phyloP scores from a whole-genome alignment of 2,888 invertebrate genomes.

The Cerceris rybyensis region DNA sequence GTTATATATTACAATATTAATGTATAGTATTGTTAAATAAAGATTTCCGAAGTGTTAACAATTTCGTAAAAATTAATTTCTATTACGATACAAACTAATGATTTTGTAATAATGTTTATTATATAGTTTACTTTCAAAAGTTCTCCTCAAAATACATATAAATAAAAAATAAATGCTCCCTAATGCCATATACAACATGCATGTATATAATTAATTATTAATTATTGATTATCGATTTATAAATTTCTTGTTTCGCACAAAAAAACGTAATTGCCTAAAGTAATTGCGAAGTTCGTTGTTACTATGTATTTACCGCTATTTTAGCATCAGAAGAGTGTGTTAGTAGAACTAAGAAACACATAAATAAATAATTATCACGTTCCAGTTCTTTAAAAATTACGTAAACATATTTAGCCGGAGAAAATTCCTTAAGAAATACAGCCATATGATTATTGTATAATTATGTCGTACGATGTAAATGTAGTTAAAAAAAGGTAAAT shows the following conservation, averaged over 20 bases:
- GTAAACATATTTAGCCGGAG: neutral
- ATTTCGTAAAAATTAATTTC: too few relatives aligned
- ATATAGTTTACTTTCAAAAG: slow-evolving; percentile 74
- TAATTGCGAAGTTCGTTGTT: slow-evolving; percentile 53
- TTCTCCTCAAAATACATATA: slow-evolving; percentile 75
- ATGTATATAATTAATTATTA: slow-evolving; percentile 54
- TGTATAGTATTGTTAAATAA: too few relatives aligned
- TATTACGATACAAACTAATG: too few relatives aligned
- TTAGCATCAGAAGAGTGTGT: slow-evolving; percentile 53
- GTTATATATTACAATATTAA: too few relatives aligned
- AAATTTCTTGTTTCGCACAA: slow-evolving; percentile 34
- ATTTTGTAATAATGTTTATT: slow-evolving; percentile 22
- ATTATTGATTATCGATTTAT: slow-evolving; percentile 28
- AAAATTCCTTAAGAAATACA: slow-evolving; percentile 8
- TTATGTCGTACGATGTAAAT: neutral
- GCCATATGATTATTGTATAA: neutral
- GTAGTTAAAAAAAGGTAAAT: slow-evolving; percentile 27
- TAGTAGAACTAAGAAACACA: slow-evolving; percentile 22
- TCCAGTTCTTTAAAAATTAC: slow-evolving; percentile 10
- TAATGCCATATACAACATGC: slow-evolving; percentile 72
- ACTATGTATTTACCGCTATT: slow-evolving; percentile 10
- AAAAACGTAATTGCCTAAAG: slow-evolving; percentile 65
- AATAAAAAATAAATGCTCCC: slow-evolving; percentile 78
- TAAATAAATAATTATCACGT: slow-evolving; percentile 17
- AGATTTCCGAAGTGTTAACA: too few relatives aligned